phyloP scores from a whole-genome alignment of 2,797 vertebrate genomes.

The Sebastes reedi region DNA sequence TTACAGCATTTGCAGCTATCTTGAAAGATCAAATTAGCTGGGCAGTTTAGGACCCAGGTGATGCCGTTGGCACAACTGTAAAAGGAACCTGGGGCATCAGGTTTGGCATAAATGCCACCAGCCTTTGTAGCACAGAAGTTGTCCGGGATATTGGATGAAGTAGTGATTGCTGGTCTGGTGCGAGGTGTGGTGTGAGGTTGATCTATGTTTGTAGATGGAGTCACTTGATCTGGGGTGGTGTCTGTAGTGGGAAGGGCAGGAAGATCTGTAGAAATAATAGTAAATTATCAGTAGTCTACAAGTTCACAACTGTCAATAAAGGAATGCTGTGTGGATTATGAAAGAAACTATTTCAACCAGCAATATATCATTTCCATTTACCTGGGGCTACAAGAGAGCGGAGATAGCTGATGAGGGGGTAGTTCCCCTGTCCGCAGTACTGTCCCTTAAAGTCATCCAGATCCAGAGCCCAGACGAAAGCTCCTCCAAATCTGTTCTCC shows the following conservation, averaged over 20 bases:
- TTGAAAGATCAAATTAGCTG: conserved; percentile 52
- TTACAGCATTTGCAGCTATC: conserved; percentile 72
- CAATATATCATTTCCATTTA: background rate
- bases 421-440: conserved; percentile 76
- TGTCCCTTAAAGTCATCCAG: conserved; percentile 80
- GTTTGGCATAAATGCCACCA: conserved; percentile 60
- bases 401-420: conserved; percentile 71
- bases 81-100: conserved; percentile 42
- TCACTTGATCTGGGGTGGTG: background rate
- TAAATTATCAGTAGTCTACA: background rate
- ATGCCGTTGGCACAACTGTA: conserved; percentile 63
- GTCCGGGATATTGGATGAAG: background rate
- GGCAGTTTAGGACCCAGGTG: conserved; percentile 54
- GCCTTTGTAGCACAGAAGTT: conserved; percentile 64
- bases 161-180: background rate
- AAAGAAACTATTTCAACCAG: background rate
- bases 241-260: conserved; percentile 14
- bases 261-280: conserved; percentile 33
- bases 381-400: conserved; percentile 56
- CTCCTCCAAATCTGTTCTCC: conserved; percentile 76
- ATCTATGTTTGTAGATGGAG: background rate
- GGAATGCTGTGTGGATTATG: background rate
- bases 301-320: background rate
- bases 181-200: background rate
- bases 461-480: conserved; percentile 80